Conservation (phyloP, 2,113 vertebrate species). For the Arizona elegans region DNA sequence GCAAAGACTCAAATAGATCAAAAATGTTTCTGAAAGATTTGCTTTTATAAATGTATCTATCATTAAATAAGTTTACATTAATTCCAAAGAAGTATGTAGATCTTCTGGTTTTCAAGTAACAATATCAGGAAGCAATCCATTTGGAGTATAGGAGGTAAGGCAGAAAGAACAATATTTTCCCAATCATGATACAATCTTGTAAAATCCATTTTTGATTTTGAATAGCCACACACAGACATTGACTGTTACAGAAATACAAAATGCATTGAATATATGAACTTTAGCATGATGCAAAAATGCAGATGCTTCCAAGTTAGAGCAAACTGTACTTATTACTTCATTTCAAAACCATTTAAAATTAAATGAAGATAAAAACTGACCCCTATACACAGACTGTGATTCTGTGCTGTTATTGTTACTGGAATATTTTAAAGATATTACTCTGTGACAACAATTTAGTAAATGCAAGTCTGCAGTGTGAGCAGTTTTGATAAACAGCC, state of each 20-base stretch:
- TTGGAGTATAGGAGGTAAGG: neutral
- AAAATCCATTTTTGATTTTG: neutral
- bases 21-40: neutral
- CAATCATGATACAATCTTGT: neutral
- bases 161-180: neutral
- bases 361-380: slow-evolving; percentile 73
- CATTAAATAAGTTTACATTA: neutral
- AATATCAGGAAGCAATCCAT: neutral
- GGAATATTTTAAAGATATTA: slow-evolving; percentile 69
- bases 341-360: slow-evolving; percentile 47
- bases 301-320: accelerated
- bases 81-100: neutral
- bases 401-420: slow-evolving; percentile 53
- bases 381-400: slow-evolving; percentile 55
- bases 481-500: slow-evolving; percentile 86
- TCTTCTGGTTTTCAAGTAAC: slow-evolving; percentile 10
- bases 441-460: slow-evolving; percentile 74
- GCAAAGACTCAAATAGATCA: neutral
- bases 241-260: neutral
- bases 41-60: neutral
- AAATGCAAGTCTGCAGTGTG: slow-evolving; percentile 78
- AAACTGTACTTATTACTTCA: neutral
- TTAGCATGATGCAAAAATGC: accelerated
- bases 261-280: neutral
- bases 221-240: neutral